Percentiles rank a stretch among this genome's conserved stretches.
Conservation (phyloP, 2,113 vertebrate species). For the Actenoides lindsayi region DNA sequence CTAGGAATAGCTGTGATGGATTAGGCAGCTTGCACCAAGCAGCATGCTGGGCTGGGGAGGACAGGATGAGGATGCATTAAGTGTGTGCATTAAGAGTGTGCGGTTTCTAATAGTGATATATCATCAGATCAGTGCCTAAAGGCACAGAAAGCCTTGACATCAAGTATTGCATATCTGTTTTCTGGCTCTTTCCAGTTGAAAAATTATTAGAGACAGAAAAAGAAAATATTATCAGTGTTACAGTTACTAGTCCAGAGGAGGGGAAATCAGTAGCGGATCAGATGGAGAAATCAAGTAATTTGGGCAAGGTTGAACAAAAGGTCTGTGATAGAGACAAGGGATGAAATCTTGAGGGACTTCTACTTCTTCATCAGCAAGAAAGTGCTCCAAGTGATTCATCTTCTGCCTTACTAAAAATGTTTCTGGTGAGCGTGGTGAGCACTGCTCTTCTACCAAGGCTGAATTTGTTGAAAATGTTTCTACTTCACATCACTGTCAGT, state of each 20-base stretch:
- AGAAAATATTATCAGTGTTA: neutral
- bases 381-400: neutral
- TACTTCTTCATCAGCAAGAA: neutral
- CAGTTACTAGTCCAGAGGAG: neutral
- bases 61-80: neutral
- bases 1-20: neutral
- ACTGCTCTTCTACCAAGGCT: neutral
- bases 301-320: neutral
- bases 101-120: neutral
- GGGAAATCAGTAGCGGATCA: neutral
- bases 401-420: neutral
- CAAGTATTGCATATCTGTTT: neutral
- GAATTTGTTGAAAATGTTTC: neutral
- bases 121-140: neutral
- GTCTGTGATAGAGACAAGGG: neutral
- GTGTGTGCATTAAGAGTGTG: neutral
- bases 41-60: neutral
- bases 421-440: neutral
- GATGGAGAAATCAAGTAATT: neutral
- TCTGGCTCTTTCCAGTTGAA: neutral
- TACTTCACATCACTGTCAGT: neutral
- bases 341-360: neutral
- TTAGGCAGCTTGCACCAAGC: fast-evolving
- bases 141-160: fast-evolving
- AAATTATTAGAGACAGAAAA: neutral